phyloP scores from a whole-genome alignment of 1,140 invertebrate genomes.

The Drosophila lacteicornis region DNA sequence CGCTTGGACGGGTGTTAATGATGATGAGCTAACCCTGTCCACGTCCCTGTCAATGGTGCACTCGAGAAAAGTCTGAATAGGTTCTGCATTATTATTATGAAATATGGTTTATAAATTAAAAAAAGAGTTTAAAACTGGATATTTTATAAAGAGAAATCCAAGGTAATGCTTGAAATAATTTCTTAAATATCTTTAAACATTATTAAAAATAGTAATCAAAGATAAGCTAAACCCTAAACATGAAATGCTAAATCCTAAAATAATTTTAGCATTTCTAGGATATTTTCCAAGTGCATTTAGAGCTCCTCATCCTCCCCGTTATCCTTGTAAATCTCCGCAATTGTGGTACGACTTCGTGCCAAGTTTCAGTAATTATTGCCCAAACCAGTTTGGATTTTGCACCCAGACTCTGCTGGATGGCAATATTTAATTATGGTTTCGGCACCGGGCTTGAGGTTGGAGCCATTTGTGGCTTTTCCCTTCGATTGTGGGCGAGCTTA shows the following conservation, averaged over 20 bases:
- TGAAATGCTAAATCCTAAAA: no score
- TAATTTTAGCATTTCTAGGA: not conserved
- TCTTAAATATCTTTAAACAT: no score
- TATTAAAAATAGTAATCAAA: not conserved
- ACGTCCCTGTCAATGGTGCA: conserved; percentile 34
- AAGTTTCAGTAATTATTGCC: conserved; percentile 71
- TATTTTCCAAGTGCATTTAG: not conserved
- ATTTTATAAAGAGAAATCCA: not conserved
- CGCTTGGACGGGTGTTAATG: conserved; percentile 74
- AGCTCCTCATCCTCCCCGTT: not conserved
- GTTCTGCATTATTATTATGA: not conserved
- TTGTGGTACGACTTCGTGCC: conserved; percentile 46
- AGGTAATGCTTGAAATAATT: not conserved
- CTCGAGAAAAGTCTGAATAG: not conserved
- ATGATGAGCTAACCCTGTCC: conserved; percentile 65
- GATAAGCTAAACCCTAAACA: not conserved
- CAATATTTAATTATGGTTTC: conserved; percentile 79
- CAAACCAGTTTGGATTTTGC: conserved; percentile 41
- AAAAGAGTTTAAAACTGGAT: not conserved
- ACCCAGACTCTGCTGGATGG: conserved; percentile 34
- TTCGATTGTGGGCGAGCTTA: conserved; percentile 21
- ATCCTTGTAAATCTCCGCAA: conserved; percentile 30
- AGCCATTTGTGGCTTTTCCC: conserved; percentile 23
- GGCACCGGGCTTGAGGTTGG: conserved; percentile 23
- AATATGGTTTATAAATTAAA: not conserved